Evolutionary conservation across 2,113 vertebrate genomes (phyloP).

Genomic region (Hydrochoerus hydrochaeris): DNA sequence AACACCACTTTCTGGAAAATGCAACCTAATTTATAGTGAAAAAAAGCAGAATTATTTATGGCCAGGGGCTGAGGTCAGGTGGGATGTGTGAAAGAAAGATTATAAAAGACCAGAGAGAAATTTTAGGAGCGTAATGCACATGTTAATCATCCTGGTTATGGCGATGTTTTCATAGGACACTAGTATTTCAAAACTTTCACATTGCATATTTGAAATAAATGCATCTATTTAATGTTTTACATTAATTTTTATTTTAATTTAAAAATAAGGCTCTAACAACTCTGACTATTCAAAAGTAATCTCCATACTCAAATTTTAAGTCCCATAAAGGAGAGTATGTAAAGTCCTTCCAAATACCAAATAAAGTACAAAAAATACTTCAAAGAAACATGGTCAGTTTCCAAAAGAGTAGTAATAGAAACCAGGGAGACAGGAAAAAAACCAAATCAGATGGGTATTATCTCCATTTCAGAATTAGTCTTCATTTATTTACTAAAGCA

Average conservation of each 20-base stretch:
- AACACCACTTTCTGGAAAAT: background rate
- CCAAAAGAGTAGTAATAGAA: background rate
- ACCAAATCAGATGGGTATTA: background rate
- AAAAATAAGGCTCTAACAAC: background rate
- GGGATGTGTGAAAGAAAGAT: background rate
- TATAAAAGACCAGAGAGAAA: background rate
- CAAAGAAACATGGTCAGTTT: background rate
- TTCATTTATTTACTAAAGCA: background rate
- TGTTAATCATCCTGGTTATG: background rate
- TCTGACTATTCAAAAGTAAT: slow-evolving; percentile 23
- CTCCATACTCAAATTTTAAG: background rate
- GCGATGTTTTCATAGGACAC: background rate
- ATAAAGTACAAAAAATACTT: background rate
- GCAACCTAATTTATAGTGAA: background rate
- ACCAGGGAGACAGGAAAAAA: background rate
- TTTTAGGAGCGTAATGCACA: background rate
- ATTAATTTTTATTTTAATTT: background rate
- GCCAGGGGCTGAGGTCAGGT: background rate
- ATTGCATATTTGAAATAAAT: background rate
- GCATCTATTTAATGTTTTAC: background rate
- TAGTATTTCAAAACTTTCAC: background rate
- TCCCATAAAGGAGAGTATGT: background rate
- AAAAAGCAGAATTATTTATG: background rate
- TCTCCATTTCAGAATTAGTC: background rate
- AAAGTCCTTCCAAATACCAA: background rate